phyloP scores from a whole-genome alignment of 2,888 invertebrate species.

The Anoncus sp. region DNA sequence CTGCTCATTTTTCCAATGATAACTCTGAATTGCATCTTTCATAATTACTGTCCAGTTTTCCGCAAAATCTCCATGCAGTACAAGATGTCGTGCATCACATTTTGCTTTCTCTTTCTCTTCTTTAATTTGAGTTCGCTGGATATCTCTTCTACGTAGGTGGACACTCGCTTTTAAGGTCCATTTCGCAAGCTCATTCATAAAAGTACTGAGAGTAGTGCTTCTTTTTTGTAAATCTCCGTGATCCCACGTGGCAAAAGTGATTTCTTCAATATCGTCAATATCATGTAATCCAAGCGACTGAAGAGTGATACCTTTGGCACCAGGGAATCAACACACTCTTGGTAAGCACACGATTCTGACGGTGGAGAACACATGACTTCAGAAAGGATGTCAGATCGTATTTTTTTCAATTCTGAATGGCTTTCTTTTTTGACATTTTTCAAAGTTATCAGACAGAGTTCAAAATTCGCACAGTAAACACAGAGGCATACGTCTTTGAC shows the following conservation, averaged over 20 bases:
- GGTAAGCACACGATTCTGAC: constrained; percentile 13
- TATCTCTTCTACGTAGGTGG: background rate
- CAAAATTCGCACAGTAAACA: constrained; percentile 53
- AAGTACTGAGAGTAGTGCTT: constrained; percentile 10
- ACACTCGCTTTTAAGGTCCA: constrained; percentile 2
- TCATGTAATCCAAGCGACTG: background rate
- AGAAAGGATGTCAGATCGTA: constrained; percentile 14
- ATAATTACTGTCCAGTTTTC: background rate
- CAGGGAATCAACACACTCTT: constrained; percentile 24
- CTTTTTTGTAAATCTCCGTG: constrained; percentile 33
- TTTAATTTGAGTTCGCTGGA: background rate
- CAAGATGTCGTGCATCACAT: background rate
- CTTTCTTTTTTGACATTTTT: constrained; percentile 21
- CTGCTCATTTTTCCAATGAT: background rate
- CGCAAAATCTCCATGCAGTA: background rate
- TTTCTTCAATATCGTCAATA: constrained; percentile 26
- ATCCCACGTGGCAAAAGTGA: constrained; percentile 37
- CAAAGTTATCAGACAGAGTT: constrained; percentile 33
- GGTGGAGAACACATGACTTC: constrained; percentile 17
- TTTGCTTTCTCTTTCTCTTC: background rate
- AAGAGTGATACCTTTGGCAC: constrained; percentile 13
- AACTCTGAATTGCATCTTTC: constrained; percentile 2
- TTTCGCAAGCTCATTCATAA: constrained; percentile 12
- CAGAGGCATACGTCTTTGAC: constrained; percentile 34
- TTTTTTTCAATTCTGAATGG: too few species aligned